Evolutionary conservation across 2,888 invertebrate genomes (phyloP).

Genomic region (Graphium colonna): DNA sequence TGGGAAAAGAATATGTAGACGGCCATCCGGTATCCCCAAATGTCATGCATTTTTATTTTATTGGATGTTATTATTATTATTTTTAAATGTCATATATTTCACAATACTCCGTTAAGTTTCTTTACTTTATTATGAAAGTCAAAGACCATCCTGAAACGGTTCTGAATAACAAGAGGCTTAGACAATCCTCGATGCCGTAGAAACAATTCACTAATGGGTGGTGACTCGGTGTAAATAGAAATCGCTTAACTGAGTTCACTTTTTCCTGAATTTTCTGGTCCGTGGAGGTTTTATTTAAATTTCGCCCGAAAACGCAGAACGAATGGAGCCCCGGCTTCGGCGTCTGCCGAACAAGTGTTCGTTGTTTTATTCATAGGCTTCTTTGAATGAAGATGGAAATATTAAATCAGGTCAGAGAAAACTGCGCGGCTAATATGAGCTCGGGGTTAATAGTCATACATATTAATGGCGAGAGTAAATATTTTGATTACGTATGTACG

Average conservation of each 20-base stretch:
- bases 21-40: too few relatives aligned
- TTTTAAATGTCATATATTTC: too few relatives aligned
- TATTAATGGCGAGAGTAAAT: conserved; percentile 63
- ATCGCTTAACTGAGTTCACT: conserved; percentile 5
- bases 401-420: conserved; percentile 66
- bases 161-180: too few relatives aligned
- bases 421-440: conserved; percentile 59
- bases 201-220: too few relatives aligned
- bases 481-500: conserved; percentile 40
- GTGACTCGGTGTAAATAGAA: too few relatives aligned
- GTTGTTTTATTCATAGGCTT: conserved; percentile 74
- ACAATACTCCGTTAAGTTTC: too few relatives aligned
- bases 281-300: conserved; percentile 50
- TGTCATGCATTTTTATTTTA: too few relatives aligned
- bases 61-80: too few relatives aligned
- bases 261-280: conserved; percentile 5
- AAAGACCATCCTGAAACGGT: too few relatives aligned
- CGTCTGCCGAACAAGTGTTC: conserved; percentile 47
- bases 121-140: too few relatives aligned
- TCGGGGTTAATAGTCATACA: conserved; percentile 68
- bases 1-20: too few relatives aligned
- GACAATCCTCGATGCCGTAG: too few relatives aligned
- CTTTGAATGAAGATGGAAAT: conserved; percentile 79
- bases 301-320: conserved; percentile 58
- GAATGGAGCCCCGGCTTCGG: conserved; percentile 59